Evolutionary conservation across 2,113 vertebrate genomes (phyloP), one percentile per base, ranked within the genome.

Genomic region (Sinocyclocheilus anshuiensis): DNA sequence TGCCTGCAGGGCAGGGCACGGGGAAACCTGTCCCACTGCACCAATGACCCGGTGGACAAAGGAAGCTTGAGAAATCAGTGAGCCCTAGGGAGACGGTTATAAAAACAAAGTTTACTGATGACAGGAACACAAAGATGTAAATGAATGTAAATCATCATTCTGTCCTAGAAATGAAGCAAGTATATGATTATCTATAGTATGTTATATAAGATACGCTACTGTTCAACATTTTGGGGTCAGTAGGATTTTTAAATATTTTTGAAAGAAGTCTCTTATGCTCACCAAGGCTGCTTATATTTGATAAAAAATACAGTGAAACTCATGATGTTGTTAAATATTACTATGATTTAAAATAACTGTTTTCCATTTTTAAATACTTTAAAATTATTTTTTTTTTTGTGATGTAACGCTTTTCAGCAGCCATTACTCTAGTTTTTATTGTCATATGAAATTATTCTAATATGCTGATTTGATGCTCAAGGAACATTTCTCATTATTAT

Each of bases 31-130:
- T 89, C 22, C 97, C 96, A 89, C 94, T 96, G 89, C 97, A 99
- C 97, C 97, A 99, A 86, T 96, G 90, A 0, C 97, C 97, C 36
- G 96, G 94, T 2, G 97, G 97, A 20, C 97, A 98, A 0, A 90
- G 95, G 15, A 92, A 92, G 33, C 91, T 93, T 90, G 95, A 91
- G 86, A 95, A 94, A 79, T 91, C 91, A 48, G 91, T 90, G 18
- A 95, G 92, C 50, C 96, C 98, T 99, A 90, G 15, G 6, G 45
- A 24, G 80, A 84, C 63, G 87, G 69, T 22, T 39, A 36, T 61
- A 53, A 72, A 59, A 42, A 7, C 26, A 18, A 18, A 9, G 0
- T 39, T 79, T 59, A 33, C 48, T 42, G 33, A 33, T 74, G 3
- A 80, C 42, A 16, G 50, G 11, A 50, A 87, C 57, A 42, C 15